Conservation (phyloP, 2,797 vertebrate species). For the Sebastes steindachneri region DNA sequence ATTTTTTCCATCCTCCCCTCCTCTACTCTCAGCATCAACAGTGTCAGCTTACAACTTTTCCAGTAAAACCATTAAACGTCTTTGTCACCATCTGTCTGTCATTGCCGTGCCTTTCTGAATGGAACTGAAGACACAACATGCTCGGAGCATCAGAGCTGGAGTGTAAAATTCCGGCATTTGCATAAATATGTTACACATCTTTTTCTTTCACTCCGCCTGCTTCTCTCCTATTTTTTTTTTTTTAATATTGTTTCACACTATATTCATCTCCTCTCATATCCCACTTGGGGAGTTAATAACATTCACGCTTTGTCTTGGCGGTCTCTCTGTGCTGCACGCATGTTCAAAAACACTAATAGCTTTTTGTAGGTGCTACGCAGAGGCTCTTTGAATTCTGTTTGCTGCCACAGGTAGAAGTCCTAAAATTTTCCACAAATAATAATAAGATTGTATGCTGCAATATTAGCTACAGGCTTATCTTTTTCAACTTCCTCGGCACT, state of each 20-base stretch:
- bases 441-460: constrained; percentile 48
- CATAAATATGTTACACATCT: constrained; percentile 57
- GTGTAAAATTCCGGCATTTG: constrained; percentile 49
- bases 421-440: constrained; percentile 60
- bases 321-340: constrained; percentile 30
- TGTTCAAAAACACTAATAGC: constrained; percentile 61
- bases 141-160: constrained; percentile 24
- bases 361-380: constrained; percentile 45
- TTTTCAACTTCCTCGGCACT: constrained; percentile 28
- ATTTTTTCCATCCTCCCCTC: not conserved
- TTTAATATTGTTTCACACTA: constrained; percentile 51
- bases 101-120: constrained; percentile 6
- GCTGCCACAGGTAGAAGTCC: constrained; percentile 54
- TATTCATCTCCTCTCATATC: constrained; percentile 62
- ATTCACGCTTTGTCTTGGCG: constrained; percentile 44
- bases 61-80: constrained; percentile 35
- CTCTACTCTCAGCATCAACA: constrained; percentile 6
- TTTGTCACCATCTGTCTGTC: constrained; percentile 38
- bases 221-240: constrained; percentile 9
- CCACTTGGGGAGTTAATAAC: constrained; percentile 67
- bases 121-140: constrained; percentile 39
- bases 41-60: constrained; percentile 26
- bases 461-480: constrained; percentile 61
- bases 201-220: constrained; percentile 7
- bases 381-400: constrained; percentile 58